Evolutionary conservation across 2,113 vertebrate genomes (phyloP).

Genomic region (Cryptoleucopteryx plumbea): DNA sequence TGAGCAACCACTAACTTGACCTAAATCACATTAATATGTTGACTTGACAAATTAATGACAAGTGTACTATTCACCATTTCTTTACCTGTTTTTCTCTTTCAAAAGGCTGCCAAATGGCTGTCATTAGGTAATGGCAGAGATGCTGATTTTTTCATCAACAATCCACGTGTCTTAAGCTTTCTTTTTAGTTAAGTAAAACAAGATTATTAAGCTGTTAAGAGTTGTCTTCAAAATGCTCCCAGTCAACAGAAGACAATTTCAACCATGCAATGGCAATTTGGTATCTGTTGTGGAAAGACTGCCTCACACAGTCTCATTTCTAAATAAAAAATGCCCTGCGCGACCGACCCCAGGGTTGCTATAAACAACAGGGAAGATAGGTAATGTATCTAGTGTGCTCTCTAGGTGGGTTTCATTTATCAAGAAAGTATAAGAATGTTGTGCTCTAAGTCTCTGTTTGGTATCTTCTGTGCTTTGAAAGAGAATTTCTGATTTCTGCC

Average conservation of each 20-base stretch:
- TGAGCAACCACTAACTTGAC: neutral
- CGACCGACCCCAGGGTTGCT: neutral
- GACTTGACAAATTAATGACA: slow-evolving; percentile 11
- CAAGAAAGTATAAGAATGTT: neutral
- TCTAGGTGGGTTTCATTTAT: neutral
- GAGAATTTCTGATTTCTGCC: neutral
- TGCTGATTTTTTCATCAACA: neutral
- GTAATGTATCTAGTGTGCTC: neutral
- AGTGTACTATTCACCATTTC: neutral
- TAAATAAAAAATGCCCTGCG: neutral
- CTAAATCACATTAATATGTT: neutral
- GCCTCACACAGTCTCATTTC: neutral
- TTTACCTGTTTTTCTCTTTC: neutral
- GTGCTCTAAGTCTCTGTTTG: neutral
- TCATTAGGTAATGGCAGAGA: neutral
- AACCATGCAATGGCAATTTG: neutral
- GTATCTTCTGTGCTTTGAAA: neutral
- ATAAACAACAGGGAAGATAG: neutral
- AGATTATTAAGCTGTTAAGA: neutral
- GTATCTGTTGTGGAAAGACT: neutral
- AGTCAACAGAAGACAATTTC: neutral
- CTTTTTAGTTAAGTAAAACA: neutral
- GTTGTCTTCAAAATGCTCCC: neutral
- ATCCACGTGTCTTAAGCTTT: neutral
- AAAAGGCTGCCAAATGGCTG: neutral